phyloP scores from a whole-genome alignment of 2,113 vertebrate species.

The Garra rufa region DNA sequence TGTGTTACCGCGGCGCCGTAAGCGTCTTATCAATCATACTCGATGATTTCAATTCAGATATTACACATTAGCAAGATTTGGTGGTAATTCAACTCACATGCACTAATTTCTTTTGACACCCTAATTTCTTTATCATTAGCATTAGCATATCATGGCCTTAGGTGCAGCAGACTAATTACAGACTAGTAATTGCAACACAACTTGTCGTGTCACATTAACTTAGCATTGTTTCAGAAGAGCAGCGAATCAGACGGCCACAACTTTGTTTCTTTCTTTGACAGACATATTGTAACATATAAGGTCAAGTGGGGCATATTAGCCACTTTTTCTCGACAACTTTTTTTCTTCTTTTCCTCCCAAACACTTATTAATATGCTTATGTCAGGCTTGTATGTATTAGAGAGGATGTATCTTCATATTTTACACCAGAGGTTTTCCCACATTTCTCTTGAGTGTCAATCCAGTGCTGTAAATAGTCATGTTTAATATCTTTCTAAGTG shows the following conservation, averaged over 20 bases:
- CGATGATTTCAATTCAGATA: constrained; percentile 14
- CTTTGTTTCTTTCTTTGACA: constrained; percentile 1
- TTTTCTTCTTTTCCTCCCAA: neutral
- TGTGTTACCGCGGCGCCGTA: neutral
- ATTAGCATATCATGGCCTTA: constrained; percentile 43
- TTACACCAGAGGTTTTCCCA: neutral
- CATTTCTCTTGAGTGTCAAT: neutral
- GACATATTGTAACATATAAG: neutral
- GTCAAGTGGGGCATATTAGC: neutral
- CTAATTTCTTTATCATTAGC: constrained; percentile 41
- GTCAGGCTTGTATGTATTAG: neutral
- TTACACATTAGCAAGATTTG: constrained; percentile 29
- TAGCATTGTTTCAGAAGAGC: constrained; percentile 48
- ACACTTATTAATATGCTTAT: neutral
- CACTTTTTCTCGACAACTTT: neutral
- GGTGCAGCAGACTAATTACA: constrained; percentile 67
- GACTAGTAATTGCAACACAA: constrained; percentile 56
- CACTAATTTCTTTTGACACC: constrained; percentile 49
- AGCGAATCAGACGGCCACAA: neutral
- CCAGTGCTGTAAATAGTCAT: neutral
- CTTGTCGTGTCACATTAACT: constrained; percentile 65
- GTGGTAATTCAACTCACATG: constrained; percentile 9
- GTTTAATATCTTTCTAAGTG: neutral
- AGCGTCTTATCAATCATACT: neutral
- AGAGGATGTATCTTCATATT: neutral